Evolutionary conservation across 2,113 vertebrate genomes (phyloP).

Genomic region (Ranitomeya imitator): DNA sequence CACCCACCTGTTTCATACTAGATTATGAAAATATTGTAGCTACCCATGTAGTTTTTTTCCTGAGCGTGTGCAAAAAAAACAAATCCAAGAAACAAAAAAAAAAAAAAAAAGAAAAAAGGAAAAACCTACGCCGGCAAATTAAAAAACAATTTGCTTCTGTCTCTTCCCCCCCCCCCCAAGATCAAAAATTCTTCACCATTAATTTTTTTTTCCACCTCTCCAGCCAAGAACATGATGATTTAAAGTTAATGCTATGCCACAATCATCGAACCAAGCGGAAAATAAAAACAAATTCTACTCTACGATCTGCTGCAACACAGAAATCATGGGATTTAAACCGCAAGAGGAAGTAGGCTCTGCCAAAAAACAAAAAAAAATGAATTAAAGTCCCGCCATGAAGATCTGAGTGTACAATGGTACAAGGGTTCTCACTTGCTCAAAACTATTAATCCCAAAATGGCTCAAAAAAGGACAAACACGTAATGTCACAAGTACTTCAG

Average conservation of each 20-base stretch:
- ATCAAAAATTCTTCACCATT: conserved; percentile 3
- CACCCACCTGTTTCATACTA: not conserved
- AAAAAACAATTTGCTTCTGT: not conserved
- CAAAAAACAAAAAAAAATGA: not conserved
- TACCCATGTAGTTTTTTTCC: conserved; percentile 44
- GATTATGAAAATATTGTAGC: not conserved
- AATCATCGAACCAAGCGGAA: conserved; percentile 65
- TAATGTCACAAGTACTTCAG: conserved; percentile 13
- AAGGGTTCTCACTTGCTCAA: not conserved
- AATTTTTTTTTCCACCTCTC: not conserved
- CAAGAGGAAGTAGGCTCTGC: not conserved
- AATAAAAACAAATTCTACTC: not conserved
- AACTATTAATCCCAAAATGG: not conserved
- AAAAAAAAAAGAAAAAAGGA: not conserved
- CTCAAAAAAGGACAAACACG: conserved; percentile 32
- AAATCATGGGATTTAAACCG: not conserved
- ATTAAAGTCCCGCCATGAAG: not conserved
- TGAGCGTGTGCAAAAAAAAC: conserved; percentile 41
- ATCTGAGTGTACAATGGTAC: not conserved
- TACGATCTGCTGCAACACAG: not conserved
- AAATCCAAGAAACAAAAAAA: not conserved
- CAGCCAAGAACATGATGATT: not conserved
- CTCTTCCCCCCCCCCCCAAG: not conserved
- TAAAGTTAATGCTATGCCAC: conserved; percentile 68
- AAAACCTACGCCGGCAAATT: not conserved